These are phyloP conservation scores for Helicoverpa assulta DNA, from an alignment of 2,888 invertebrate genomes.

Conservation along the genomic window DNA sequence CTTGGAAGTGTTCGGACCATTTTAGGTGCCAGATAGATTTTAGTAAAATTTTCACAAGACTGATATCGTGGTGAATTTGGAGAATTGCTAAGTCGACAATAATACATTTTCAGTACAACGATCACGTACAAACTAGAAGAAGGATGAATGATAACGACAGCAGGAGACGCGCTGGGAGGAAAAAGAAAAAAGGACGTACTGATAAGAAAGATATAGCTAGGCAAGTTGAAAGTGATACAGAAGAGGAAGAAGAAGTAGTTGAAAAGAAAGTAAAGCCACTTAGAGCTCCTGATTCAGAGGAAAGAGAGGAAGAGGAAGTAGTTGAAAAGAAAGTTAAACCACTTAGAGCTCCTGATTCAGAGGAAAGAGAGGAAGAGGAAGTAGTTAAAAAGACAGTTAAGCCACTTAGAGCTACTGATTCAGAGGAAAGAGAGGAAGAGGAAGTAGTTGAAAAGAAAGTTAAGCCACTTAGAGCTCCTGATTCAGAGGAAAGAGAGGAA, in stretches of 20 bases:
- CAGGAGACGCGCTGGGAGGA: neutral
- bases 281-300: neutral
- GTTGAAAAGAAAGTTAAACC: no score
- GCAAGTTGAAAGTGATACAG: neutral
- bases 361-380: no score
- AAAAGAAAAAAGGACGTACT: neutral
- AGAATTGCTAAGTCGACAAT: neutral
- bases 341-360: no score
- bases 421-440: no score
- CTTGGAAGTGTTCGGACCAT: no score
- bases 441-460: neutral
- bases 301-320: no score
- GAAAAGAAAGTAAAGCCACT: neutral
- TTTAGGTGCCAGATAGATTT: no score
- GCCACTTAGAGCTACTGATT: no score
- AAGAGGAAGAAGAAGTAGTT: neutral
- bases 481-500: neutral
- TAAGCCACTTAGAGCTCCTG: conserved; percentile 2
- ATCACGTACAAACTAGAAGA: conserved; percentile 30
- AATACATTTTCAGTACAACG: conserved; percentile 27
- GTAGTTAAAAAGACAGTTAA: no score
- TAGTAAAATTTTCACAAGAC: no score
- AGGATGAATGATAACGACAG: neutral
- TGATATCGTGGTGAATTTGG: no score
- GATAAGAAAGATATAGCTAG: neutral